Base-by-base conservation (phyloP, 2,888 invertebrate genomes). In the Dexiosoma caninum region DNA sequence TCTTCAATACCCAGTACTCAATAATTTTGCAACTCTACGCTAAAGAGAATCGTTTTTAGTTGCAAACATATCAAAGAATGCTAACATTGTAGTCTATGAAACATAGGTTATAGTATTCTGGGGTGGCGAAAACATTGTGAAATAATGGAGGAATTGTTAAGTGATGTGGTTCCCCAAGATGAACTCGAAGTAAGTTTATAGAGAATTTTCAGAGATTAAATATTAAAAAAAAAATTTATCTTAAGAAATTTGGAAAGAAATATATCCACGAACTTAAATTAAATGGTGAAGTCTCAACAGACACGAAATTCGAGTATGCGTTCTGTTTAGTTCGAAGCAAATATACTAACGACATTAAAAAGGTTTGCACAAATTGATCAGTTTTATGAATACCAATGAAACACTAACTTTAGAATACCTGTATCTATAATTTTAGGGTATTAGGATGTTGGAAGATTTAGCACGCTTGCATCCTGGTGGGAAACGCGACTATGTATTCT, bases 231-330 rank as follows among this genome's bases (percentile, higher is more conserved):
- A 1, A 37, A 12, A 23, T 55, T 4, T 9, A 1, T 46, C 8
- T 12, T 10, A 16, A 98, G 98, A 96, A 95, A 92, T 98, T 96
- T 90, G 97, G 98, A 91, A 93, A 93, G 86, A 93, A 94, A 83
- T 99, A 97, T 89, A 94, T 95, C 87, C 93, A 95, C 84, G 96
- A 98, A 87, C 90, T 95, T 30, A 93, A 93, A 72, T 83, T 88
- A 46, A 87, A 88, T 70, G 86, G 88, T 77, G 92, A 93, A 84
- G 95, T 96, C 10, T 94, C 95, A 51, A 94, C 94, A 83, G 95
- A 95, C 89, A 95, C 96, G 16, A 96, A 97, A 90, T 99, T 99
- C 90, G 97, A 98, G 89, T 99, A 98, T 90, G 97, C 98, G 0
- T 98, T 97, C 94, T 98, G 98, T 90, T 91, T 99, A 83, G 97